Conservation (phyloP, 64 coral and sea anemone species). For the Montipora cactus region DNA sequence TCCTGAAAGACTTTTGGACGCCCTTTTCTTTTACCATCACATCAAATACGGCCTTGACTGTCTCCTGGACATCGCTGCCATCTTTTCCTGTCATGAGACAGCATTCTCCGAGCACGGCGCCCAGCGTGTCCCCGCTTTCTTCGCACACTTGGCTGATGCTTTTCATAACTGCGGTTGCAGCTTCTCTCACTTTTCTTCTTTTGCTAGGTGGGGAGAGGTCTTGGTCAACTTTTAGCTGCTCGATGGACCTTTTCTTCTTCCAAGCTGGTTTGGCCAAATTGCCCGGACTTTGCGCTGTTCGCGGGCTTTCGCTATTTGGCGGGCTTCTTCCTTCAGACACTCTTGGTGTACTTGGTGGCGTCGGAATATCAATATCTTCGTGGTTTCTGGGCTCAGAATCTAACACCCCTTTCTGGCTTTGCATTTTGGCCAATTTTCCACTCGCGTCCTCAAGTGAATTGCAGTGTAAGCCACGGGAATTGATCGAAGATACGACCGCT, state of each 20-base stretch:
- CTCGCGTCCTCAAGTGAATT: too few relatives aligned
- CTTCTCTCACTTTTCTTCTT: slow-evolving; percentile 15
- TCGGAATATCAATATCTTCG: too few relatives aligned
- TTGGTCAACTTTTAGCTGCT: background rate
- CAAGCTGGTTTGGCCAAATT: background rate
- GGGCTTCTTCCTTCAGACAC: background rate
- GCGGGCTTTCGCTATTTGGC: background rate
- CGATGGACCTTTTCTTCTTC: background rate
- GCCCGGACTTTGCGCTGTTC: background rate
- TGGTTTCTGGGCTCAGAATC: too few relatives aligned
- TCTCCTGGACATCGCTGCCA: background rate
- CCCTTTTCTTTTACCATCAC: background rate
- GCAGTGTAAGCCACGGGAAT: too few relatives aligned
- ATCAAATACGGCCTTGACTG: background rate
- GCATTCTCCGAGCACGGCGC: slow-evolving; percentile 2
- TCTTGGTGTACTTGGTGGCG: too few relatives aligned
- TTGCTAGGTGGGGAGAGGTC: slow-evolving; percentile 22
- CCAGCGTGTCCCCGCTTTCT: background rate
- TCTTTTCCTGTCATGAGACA: background rate
- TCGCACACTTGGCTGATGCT: background rate
- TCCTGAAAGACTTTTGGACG: background rate
- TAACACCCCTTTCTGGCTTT: too few relatives aligned
- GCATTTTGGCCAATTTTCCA: too few relatives aligned
- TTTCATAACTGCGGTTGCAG: background rate
- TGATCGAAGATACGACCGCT: too few relatives aligned